phyloP scores from a whole-genome alignment of 2,888 invertebrate species.

The Melanchra persicariae region DNA sequence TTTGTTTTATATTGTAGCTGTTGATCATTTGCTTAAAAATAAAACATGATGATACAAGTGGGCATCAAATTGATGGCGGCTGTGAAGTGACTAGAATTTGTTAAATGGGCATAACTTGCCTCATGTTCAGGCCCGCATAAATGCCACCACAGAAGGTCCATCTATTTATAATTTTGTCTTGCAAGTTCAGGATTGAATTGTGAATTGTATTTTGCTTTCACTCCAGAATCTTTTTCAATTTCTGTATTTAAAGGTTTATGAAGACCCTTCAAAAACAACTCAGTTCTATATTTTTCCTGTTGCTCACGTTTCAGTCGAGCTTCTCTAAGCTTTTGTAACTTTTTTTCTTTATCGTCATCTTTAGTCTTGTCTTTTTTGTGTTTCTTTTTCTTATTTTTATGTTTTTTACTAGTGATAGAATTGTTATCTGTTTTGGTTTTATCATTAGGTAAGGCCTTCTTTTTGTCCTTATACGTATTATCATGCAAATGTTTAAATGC shows the following conservation, averaged over 20 bases:
- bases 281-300: slow-evolving; percentile 93
- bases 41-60: too few species aligned
- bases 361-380: slow-evolving; percentile 69
- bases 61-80: too few species aligned
- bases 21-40: too few species aligned
- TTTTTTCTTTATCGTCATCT: slow-evolving; percentile 78
- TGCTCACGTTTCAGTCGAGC: slow-evolving; percentile 95
- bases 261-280: slow-evolving; percentile 93
- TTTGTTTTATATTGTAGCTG: too few species aligned
- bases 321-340: slow-evolving; percentile 93
- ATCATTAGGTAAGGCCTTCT: slow-evolving; percentile 38
- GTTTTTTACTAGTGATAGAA: slow-evolving; percentile 30
- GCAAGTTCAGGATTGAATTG: slow-evolving; percentile 98
- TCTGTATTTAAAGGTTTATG: slow-evolving; percentile 74
- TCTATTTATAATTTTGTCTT: slow-evolving; percentile 93
- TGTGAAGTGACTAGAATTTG: neutral
- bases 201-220: slow-evolving; percentile 97
- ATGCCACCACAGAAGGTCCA: neutral
- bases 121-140: neutral
- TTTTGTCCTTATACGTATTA: slow-evolving; percentile 61
- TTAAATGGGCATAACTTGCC: neutral
- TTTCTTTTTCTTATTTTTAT: slow-evolving; percentile 67
- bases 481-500: slow-evolving; percentile 90
- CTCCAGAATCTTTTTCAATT: slow-evolving; percentile 70
- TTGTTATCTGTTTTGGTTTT: slow-evolving; percentile 18